Conservation (phyloP, 1,140 invertebrate genomes). For the Neotoxoptera formosana region DNA sequence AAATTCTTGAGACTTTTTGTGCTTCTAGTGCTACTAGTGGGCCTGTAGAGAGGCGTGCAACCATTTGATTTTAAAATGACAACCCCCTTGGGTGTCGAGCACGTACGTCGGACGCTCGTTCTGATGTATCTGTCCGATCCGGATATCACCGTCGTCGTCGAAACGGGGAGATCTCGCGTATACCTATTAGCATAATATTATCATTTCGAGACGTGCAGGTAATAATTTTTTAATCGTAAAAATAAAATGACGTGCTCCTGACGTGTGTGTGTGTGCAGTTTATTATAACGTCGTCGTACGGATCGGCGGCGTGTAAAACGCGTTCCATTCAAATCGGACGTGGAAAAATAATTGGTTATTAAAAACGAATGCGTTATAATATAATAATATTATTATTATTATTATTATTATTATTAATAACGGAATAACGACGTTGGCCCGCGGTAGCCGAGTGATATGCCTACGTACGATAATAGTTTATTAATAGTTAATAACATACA, state of each 20-base stretch:
- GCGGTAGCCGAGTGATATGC: not conserved
- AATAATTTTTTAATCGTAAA: no score
- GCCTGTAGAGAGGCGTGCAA: no score
- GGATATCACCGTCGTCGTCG: not conserved
- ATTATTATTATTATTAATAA: not conserved
- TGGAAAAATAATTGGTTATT: constrained; percentile 26
- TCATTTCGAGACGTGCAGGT: not conserved
- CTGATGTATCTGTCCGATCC: not conserved
- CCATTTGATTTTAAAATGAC: no score
- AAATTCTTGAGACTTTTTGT: no score
- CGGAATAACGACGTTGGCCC: not conserved
- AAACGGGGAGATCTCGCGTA: not conserved
- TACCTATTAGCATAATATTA: not conserved
- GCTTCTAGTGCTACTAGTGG: no score
- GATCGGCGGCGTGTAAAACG: not conserved
- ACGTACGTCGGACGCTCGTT: no score
- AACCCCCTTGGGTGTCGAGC: no score
- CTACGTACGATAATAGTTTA: not conserved
- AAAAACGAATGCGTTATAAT: not conserved
- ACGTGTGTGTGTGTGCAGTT: not conserved
- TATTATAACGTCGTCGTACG: not conserved
- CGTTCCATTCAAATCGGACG: not conserved
- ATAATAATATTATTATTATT: not conserved
- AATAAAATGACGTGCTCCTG: not conserved
- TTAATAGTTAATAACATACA: not conserved